A percentile compares a stretch with the other conserved stretches of the same genome.
Evolutionary conservation across 2,113 vertebrate species (phyloP).

Genomic region (Colinus virginianus): DNA sequence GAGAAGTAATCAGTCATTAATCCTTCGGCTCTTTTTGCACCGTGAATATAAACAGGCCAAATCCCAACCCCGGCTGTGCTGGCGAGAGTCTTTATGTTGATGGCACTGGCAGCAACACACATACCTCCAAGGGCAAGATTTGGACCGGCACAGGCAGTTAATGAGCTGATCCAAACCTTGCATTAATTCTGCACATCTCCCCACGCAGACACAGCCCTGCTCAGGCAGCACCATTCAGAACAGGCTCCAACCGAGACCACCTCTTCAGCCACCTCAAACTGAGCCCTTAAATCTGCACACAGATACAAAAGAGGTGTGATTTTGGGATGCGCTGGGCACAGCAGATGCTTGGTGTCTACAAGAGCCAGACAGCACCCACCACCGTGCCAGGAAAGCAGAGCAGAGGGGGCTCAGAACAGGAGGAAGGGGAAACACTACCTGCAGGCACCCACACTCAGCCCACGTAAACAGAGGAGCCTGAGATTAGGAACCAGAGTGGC

Average conservation of each 20-base stretch:
- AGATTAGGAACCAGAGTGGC: not conserved
- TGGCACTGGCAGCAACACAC: slow-evolving; percentile 31
- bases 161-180: slow-evolving; percentile 45
- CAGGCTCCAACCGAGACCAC: not conserved
- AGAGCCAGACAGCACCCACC: slow-evolving; percentile 26
- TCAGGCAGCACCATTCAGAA: not conserved
- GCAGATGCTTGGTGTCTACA: slow-evolving; percentile 38
- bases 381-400: not conserved
- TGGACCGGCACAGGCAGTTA: slow-evolving; percentile 34
- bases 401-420: not conserved
- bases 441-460: not conserved
- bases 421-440: rapidly evolving
- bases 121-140: slow-evolving; percentile 42
- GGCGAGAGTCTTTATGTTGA: slow-evolving; percentile 35
- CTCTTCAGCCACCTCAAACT: not conserved
- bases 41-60: slow-evolving; percentile 52
- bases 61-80: slow-evolving; percentile 48
- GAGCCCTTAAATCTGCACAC: not conserved
- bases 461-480: rapidly evolving
- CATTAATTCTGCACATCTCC: slow-evolving; percentile 19
- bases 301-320: not conserved
- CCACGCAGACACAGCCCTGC: not conserved
- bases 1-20: slow-evolving; percentile 59
- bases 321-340: slow-evolving; percentile 27
- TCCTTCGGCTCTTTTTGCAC: slow-evolving; percentile 55